Evolutionary conservation across 2,113 vertebrate species (phyloP).

Genomic region (Orthonyx spaldingii): DNA sequence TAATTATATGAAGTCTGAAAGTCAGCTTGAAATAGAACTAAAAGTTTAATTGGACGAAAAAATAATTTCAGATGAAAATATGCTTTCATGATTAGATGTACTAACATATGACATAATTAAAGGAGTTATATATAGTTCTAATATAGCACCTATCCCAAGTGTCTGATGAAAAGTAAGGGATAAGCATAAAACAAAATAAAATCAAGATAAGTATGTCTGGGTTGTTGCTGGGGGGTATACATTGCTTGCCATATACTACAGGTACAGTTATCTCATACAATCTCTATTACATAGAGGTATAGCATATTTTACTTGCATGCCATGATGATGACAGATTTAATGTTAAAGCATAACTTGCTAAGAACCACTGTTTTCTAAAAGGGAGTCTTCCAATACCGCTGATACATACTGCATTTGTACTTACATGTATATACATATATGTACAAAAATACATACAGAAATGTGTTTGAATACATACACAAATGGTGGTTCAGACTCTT

Average conservation of each 20-base stretch:
- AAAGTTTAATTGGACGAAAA: slow-evolving; percentile 69
- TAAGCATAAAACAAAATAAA: slow-evolving; percentile 18
- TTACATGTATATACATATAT: background rate
- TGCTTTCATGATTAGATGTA: slow-evolving; percentile 44
- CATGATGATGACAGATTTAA: slow-evolving; percentile 23
- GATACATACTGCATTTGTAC: background rate
- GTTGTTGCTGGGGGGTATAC: background rate
- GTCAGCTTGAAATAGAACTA: slow-evolving; percentile 68
- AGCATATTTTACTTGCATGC: slow-evolving; percentile 37
- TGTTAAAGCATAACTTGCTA: slow-evolving; percentile 35
- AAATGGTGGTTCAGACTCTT: background rate
- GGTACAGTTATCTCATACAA: background rate
- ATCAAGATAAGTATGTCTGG: background rate
- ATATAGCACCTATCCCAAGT: slow-evolving; percentile 46
- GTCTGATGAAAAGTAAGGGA: slow-evolving; percentile 26
- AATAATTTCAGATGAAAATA: slow-evolving; percentile 52
- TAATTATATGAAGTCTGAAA: slow-evolving; percentile 67
- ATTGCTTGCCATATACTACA: background rate
- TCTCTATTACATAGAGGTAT: background rate
- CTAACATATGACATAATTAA: slow-evolving; percentile 53
- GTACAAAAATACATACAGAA: background rate
- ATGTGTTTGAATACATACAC: background rate
- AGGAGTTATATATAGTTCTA: slow-evolving; percentile 52
- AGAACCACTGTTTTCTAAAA: background rate
- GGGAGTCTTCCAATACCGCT: background rate